These are phyloP conservation scores for Drosophila borealis DNA, from an alignment of 2,888 invertebrate species.

Conservation along the genomic window DNA sequence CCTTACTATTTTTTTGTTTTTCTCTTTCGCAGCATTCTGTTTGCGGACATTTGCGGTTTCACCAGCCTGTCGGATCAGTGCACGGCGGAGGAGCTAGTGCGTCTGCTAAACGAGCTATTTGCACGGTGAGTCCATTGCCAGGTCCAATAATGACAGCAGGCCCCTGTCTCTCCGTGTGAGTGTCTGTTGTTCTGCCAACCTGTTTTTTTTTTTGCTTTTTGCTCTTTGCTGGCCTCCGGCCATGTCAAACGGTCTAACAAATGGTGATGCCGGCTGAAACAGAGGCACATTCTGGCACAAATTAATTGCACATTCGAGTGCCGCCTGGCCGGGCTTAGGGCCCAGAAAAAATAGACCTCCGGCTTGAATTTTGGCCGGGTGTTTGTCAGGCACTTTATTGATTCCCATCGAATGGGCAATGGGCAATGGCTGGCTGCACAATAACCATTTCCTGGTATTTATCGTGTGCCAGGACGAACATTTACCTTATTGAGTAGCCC, in stretches of 20 bases:
- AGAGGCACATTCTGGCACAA: conserved; percentile 16
- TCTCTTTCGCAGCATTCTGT: conserved; percentile 90
- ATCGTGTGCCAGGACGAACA: background rate
- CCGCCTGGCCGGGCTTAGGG: conserved; percentile 10
- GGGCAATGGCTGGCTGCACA: background rate
- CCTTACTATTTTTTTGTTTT: conserved; percentile 8
- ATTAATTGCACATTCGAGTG: conserved; percentile 48
- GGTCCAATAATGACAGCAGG: conserved; percentile 50
- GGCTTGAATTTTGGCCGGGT: conserved; percentile 26
- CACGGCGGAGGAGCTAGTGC: conserved; percentile 95
- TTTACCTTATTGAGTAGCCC: background rate
- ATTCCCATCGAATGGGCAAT: conserved; percentile 21
- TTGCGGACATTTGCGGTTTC: conserved; percentile 97
- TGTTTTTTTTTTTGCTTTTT: background rate
- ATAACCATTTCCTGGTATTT: conserved; percentile 8
- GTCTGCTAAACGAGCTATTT: conserved; percentile 94
- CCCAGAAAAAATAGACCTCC: conserved; percentile 5
- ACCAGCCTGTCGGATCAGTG: conserved; percentile 96
- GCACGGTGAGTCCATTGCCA: conserved; percentile 88
- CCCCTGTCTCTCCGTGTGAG: background rate
- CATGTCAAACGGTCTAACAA: conserved; percentile 47
- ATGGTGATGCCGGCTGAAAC: conserved; percentile 30
- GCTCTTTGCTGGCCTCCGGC: conserved; percentile 11
- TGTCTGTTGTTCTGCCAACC: conserved; percentile 1
- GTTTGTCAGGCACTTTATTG: conserved; percentile 47